Evolutionary conservation across 2,888 invertebrate genomes (phyloP).

Genomic region (Dioctria linearis): DNA sequence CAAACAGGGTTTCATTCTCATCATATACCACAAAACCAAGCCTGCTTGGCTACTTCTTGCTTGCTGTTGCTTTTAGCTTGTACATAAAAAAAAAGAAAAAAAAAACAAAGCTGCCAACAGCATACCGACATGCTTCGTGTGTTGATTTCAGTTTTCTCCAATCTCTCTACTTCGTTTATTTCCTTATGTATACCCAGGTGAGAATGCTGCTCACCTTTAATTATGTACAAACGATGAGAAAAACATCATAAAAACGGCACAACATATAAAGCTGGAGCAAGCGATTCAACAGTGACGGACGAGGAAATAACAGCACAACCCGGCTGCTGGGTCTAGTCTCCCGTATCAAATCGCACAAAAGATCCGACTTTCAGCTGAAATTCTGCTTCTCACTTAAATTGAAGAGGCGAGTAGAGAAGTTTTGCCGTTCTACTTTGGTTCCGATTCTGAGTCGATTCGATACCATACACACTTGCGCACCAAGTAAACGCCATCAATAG

Average conservation of each 20-base stretch:
- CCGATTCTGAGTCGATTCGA: no score
- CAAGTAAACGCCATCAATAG: no score
- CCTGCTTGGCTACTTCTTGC: background rate
- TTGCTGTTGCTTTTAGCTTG: background rate
- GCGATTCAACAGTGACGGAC: background rate
- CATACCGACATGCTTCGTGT: background rate
- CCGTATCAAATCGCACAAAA: background rate
- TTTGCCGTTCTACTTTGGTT: no score
- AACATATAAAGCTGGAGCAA: no score
- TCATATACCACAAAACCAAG: slow-evolving; percentile 14
- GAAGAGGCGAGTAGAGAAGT: no score
- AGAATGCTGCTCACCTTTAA: slow-evolving; percentile 37
- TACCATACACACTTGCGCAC: no score
- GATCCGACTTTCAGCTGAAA: slow-evolving; percentile 13
- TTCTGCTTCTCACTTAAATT: background rate
- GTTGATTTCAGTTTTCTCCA: background rate
- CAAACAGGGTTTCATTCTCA: background rate
- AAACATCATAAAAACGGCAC: slow-evolving; percentile 18
- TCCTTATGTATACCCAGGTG: slow-evolving; percentile 32
- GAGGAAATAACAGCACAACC: slow-evolving; percentile 1
- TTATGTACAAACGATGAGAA: slow-evolving; percentile 36
- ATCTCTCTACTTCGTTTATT: slow-evolving; percentile 3
- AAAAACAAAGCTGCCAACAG: background rate
- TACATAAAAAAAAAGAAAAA: background rate
- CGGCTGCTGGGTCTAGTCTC: background rate